Conservation (phyloP, 2,797 vertebrate species). For the Cyprinella venusta region DNA sequence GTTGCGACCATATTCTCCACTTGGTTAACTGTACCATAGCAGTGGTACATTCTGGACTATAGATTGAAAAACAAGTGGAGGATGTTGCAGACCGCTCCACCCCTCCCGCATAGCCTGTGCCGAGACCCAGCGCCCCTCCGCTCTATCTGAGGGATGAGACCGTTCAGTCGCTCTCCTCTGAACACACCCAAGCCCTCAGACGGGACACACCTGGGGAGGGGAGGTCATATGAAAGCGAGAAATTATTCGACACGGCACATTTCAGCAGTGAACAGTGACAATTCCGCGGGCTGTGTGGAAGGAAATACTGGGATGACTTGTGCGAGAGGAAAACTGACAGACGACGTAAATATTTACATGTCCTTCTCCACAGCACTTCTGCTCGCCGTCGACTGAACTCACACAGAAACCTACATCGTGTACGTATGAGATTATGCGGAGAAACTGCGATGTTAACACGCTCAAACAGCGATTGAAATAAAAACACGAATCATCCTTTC, state of each 20-base stretch:
- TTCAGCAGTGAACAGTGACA: background rate
- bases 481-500: background rate
- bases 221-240: constrained; percentile 27
- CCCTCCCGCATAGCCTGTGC: constrained; percentile 53
- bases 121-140: constrained; percentile 37
- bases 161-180: constrained; percentile 9
- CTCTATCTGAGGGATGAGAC: constrained; percentile 31
- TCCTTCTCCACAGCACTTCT: constrained; percentile 59
- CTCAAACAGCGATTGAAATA: background rate
- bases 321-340: constrained; percentile 48
- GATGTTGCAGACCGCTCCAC: constrained; percentile 56
- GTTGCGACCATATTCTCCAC: constrained; percentile 13
- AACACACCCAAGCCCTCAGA: constrained; percentile 45
- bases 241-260: background rate
- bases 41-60: constrained; percentile 19
- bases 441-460: constrained; percentile 16
- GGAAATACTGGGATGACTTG: constrained; percentile 38
- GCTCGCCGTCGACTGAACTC: constrained; percentile 32
- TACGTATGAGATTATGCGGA: background rate
- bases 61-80: constrained; percentile 41
- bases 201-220: constrained; percentile 48
- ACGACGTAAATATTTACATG: constrained; percentile 74
- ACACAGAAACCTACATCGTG: constrained; percentile 13
- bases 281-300: constrained; percentile 6
- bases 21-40: constrained; percentile 28